Conservation (phyloP, 2,888 invertebrate genomes). For the Trachelus tabidus region DNA sequence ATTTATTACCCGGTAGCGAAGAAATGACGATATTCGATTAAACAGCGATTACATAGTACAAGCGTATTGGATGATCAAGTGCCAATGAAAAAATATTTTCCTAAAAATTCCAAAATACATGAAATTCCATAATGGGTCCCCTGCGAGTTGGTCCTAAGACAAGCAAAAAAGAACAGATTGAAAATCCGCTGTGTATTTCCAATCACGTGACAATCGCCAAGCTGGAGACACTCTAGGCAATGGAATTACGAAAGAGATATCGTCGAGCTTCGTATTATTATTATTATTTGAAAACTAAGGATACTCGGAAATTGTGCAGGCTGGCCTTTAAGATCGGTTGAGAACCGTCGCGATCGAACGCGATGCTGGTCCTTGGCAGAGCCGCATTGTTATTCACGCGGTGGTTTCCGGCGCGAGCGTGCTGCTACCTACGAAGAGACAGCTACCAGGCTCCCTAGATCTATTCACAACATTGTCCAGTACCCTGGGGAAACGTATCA, state of each 20-base stretch:
- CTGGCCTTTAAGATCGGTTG: not conserved
- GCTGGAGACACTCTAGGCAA: not conserved
- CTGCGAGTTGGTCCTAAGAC: not conserved
- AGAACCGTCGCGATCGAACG: not conserved
- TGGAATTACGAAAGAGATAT: not conserved
- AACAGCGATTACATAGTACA: not conserved
- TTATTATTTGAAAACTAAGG: not conserved
- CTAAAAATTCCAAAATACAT: not conserved
- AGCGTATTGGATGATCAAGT: not conserved
- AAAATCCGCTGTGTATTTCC: not conserved
- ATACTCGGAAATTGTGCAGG: not conserved
- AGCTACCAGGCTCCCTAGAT: not conserved
- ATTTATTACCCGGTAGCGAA: not conserved
- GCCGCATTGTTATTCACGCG: conserved; percentile 11
- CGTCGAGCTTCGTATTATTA: not conserved
- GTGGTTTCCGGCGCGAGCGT: conserved; percentile 7
- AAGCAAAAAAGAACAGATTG: not conserved
- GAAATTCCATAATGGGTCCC: not conserved
- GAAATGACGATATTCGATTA: not conserved
- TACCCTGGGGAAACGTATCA: not conserved
- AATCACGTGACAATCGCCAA: not conserved
- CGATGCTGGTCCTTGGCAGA: not conserved
- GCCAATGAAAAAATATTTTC: not conserved
- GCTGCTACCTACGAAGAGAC: conserved; percentile 5
- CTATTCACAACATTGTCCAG: conserved; percentile 4